Percentiles rank a stretch among this genome's conserved stretches.
Evolutionary conservation across 2,113 vertebrate genomes (phyloP).

Genomic region (Nannospalax galili): DNA sequence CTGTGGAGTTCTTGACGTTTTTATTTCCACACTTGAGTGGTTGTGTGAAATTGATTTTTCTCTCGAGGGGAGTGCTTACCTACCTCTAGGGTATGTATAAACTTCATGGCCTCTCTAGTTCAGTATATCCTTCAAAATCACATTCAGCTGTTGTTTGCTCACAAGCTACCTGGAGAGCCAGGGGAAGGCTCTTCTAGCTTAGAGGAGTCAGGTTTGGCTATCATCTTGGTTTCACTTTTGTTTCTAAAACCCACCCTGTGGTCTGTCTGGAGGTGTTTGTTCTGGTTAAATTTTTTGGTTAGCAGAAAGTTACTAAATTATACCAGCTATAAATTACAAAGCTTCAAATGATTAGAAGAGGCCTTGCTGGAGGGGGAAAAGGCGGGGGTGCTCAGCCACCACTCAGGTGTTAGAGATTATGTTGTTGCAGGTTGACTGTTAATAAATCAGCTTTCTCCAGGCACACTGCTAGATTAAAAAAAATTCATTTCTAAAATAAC

Average conservation of each 20-base stretch:
- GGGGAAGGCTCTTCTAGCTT: neutral
- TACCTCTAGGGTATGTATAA: slow-evolving; percentile 16
- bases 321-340: no score
- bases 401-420: no score
- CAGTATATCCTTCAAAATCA: neutral
- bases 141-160: neutral
- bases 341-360: no score
- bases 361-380: no score
- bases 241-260: neutral
- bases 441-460: no score
- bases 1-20: neutral
- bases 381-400: no score
- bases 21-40: slow-evolving; percentile 10
- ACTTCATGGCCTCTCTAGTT: slow-evolving; percentile 12
- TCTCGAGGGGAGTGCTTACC: slow-evolving; percentile 32
- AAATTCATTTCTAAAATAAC: slow-evolving; percentile 46
- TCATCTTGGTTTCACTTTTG: slow-evolving; percentile 49
- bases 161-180: neutral
- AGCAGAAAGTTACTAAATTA: no score
- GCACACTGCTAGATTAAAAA: neutral
- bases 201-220: neutral
- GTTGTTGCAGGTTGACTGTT: no score
- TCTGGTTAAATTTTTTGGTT: no score
- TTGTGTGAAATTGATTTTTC: slow-evolving; percentile 56
- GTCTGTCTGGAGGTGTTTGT: no score